Evolutionary conservation across 2,797 vertebrate species (phyloP).

Genomic region (Atherinosoma microstoma): DNA sequence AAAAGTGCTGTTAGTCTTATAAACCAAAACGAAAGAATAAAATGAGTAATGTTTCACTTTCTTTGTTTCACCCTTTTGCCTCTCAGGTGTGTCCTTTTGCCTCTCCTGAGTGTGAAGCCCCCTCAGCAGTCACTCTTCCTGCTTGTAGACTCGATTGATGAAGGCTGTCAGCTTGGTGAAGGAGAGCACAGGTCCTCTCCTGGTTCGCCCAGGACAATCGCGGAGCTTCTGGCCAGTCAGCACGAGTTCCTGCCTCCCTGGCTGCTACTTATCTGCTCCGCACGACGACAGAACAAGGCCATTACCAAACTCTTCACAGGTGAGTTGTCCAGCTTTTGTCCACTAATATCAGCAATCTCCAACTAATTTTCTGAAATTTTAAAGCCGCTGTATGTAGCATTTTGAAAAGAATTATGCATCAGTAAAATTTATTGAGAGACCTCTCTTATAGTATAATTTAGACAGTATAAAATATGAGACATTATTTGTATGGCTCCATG

Average conservation of each 20-base stretch:
- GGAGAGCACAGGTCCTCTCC: conserved; percentile 86
- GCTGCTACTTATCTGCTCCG: conserved; percentile 95
- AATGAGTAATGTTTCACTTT: neutral
- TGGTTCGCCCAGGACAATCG: conserved; percentile 89
- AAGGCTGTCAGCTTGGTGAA: conserved; percentile 89
- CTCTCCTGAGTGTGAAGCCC: conserved; percentile 90
- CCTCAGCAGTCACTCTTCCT: conserved; percentile 93
- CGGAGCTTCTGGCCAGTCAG: conserved; percentile 93
- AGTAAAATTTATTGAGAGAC: neutral
- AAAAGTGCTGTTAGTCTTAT: neutral
- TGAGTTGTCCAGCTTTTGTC: conserved; percentile 10
- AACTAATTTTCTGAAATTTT: neutral
- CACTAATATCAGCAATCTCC: neutral
- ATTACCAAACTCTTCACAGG: conserved; percentile 98
- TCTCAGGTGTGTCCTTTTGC: conserved; percentile 91
- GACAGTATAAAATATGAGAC: conserved; percentile 37
- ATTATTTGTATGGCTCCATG: conserved; percentile 4
- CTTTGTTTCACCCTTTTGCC: neutral
- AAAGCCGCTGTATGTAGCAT: neutral
- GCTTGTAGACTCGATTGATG: conserved; percentile 94
- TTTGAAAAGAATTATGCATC: conserved; percentile 8
- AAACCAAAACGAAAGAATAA: neutral
- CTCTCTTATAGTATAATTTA: conserved; percentile 8
- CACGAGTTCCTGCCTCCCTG: conserved; percentile 97
- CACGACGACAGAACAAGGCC: conserved; percentile 94